phyloP scores from a whole-genome alignment of 2,888 invertebrate genomes.

The Brachypalpus laphriformis region DNA sequence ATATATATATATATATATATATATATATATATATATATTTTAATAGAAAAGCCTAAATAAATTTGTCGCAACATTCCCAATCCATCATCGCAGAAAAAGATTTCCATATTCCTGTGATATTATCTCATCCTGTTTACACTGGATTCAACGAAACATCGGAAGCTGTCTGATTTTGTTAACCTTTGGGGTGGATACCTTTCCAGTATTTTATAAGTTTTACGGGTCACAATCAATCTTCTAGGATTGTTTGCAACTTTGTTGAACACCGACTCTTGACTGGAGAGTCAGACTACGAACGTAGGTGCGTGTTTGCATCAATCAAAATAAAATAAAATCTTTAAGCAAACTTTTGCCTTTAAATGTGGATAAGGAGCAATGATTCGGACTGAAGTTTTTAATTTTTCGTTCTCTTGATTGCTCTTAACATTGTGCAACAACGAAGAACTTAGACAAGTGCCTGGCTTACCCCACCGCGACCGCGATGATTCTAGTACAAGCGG shows the following conservation, averaged over 20 bases:
- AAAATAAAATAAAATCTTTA: too few species aligned
- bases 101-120: not conserved
- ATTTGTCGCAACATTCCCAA: not conserved
- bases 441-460: too few species aligned
- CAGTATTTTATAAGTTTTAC: conserved; percentile 3
- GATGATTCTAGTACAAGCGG: too few species aligned
- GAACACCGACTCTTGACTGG: not conserved
- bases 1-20: too few species aligned
- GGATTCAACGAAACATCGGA: not conserved
- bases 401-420: too few species aligned
- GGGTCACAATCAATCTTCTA: conserved; percentile 26
- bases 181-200: not conserved
- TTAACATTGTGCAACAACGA: too few species aligned
- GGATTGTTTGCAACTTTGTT: not conserved
- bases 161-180: not conserved
- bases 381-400: not conserved
- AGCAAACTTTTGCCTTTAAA: not conserved
- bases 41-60: not conserved
- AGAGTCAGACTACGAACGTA: not conserved
- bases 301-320: not conserved
- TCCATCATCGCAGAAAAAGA: not conserved
- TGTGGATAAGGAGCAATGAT: not conserved
- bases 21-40: not conserved
- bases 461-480: too few species aligned
- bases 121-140: not conserved